Conservation (phyloP, 2,888 invertebrate genomes). For the Folsomia candida region DNA sequence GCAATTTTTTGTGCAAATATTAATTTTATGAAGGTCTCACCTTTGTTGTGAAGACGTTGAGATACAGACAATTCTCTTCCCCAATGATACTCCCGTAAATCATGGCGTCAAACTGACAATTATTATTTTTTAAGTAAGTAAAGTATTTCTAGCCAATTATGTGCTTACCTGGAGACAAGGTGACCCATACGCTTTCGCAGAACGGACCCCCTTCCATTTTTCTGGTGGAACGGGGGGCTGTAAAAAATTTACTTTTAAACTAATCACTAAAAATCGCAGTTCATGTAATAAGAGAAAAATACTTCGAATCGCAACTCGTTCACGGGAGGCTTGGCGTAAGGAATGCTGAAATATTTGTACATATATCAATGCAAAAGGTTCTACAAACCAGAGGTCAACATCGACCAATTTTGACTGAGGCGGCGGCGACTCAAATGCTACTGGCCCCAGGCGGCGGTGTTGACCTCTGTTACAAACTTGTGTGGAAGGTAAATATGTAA, state of each 20-base stretch:
- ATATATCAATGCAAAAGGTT: not conserved
- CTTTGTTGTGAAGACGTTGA: conserved; percentile 39
- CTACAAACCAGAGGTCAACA: not conserved
- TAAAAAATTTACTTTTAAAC: not conserved
- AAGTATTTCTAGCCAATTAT: conserved; percentile 20
- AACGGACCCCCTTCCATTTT: conserved; percentile 37
- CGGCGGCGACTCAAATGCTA: too few relatives aligned
- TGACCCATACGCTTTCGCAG: conserved; percentile 29
- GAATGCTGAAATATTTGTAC: not conserved
- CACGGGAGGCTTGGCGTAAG: conserved; percentile 16
- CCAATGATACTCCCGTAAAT: conserved; percentile 21
- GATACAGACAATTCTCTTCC: conserved; percentile 40
- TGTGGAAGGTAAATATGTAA: conserved; percentile 9
- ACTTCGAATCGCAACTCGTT: conserved; percentile 28
- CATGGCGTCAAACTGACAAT: conserved; percentile 22
- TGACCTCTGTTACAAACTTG: too few relatives aligned
- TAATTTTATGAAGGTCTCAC: conserved; percentile 11
- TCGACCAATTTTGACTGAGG: too few relatives aligned
- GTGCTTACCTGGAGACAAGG: conserved; percentile 32
- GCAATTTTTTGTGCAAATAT: not conserved
- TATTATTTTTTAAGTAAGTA: conserved; percentile 15
- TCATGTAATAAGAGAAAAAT: not conserved
- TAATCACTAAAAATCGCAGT: too few relatives aligned
- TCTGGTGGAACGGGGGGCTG: conserved; percentile 34
- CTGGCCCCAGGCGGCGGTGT: too few relatives aligned